Evolutionary conservation across 2,113 vertebrate species (phyloP), one percentile per base, ranked within the genome.

Genomic region (Salvelinus sp.): DNA sequence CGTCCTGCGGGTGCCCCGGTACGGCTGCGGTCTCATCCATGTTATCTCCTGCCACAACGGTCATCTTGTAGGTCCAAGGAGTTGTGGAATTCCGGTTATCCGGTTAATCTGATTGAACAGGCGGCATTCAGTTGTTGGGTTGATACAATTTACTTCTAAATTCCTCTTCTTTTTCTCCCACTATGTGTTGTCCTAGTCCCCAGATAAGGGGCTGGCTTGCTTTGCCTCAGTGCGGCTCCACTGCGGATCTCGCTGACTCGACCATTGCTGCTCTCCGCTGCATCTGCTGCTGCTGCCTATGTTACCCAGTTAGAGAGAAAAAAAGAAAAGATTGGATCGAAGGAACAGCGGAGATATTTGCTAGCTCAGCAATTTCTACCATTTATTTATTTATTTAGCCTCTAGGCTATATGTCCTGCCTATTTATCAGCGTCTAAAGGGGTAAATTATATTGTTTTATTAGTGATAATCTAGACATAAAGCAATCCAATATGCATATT

Each of bases 21-120:
- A 97, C 92, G 3, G 92, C 95, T 9, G 96, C 97, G 33, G 97
- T 96, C 90, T 99, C 97, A 47, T 99, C 97, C 92, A 94, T 94
- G 93, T 97, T 97, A 82, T 99, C 97, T 89, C 95, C 97, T 2
- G 96, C 95, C 91, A 98, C 94, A 82, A 98, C 96, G 2, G 98
- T 99, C 98, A 99, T 99, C 92, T 92, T 96, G 92, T 79, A 73
- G 83, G 86, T 76, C 3, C 0, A 79, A 85, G 76, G 83, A 85
- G 83, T 67, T 85, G 74, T 30, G 85, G 85, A 83, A 86, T 85
- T 83, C 86, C 57, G 71, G 79, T 87, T 88, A 92, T 86, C 84
- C 80, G 85, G 85, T 82, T 86, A 81, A 84, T 18, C 20, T 33
- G 83, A 82, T 85, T 54, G 16, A 54, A 54, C 16, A 54, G 50